Percentiles rank a stretch among this genome's conserved stretches.
Evolutionary conservation across 1,140 invertebrate genomes (phyloP).

Genomic region (Brachystomella parvula): DNA sequence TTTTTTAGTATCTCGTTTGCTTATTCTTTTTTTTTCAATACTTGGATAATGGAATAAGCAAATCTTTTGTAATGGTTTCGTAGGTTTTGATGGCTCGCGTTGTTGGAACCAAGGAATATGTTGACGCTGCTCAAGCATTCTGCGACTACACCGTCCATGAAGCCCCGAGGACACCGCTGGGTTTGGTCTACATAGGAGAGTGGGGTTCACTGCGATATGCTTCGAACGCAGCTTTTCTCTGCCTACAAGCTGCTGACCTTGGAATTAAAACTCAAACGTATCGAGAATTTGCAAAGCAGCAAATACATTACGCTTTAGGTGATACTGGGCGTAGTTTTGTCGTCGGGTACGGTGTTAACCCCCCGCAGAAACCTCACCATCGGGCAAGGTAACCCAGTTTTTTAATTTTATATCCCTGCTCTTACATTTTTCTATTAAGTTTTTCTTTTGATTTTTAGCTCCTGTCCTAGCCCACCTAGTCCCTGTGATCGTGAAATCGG

Average conservation of each 20-base stretch:
- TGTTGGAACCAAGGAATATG: conserved; percentile 45
- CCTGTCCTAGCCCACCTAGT: conserved; percentile 39
- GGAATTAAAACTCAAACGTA: conserved; percentile 45
- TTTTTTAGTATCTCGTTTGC: too few relatives aligned
- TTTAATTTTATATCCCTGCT: not conserved
- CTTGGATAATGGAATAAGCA: too few relatives aligned
- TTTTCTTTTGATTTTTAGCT: conserved; percentile 33
- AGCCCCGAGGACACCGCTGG: conserved; percentile 50
- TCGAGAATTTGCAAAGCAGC: conserved; percentile 51
- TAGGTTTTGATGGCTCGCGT: conserved; percentile 48
- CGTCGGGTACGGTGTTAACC: conserved; percentile 55
- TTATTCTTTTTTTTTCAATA: too few relatives aligned
- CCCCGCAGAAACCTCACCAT: conserved; percentile 50
- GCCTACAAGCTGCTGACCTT: conserved; percentile 47
- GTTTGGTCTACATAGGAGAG: conserved; percentile 50
- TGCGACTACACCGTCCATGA: conserved; percentile 47
- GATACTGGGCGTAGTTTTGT: conserved; percentile 55
- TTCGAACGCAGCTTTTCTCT: conserved; percentile 53
- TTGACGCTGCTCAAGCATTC: conserved; percentile 47
- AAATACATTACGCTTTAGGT: conserved; percentile 57
- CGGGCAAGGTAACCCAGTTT: conserved; percentile 44
- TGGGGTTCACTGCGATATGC: conserved; percentile 51
- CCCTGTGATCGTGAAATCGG: too few relatives aligned
- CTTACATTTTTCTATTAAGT: conserved; percentile 33
- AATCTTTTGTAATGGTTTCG: too few relatives aligned